Percentiles rank a stretch among this genome's conserved stretches.
These are phyloP conservation scores for Macropodus opercularis DNA, from an alignment of 2,797 vertebrate species.

Conservation along the genomic window DNA sequence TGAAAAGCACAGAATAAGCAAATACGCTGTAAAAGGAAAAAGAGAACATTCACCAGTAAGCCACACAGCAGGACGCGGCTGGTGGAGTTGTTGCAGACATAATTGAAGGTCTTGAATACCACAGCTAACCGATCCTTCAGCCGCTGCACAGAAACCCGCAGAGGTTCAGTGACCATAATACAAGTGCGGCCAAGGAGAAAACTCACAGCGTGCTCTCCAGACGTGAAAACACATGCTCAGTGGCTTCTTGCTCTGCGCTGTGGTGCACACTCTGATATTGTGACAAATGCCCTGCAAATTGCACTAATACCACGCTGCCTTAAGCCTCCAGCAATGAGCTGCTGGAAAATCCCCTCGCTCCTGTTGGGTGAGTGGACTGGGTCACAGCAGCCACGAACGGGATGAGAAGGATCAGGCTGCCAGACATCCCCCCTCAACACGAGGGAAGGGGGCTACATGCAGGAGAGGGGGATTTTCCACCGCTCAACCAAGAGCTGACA, in stretches of 20 bases:
- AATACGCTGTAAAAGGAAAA: constrained; percentile 12
- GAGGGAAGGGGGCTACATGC: constrained; percentile 1
- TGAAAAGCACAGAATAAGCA: constrained; percentile 32
- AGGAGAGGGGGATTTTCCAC: constrained; percentile 5
- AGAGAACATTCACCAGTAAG: constrained; percentile 20
- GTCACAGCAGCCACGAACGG: constrained; percentile 18
- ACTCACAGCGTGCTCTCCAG: constrained; percentile 48
- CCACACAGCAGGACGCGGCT: constrained; percentile 61
- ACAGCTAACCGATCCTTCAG: constrained; percentile 61
- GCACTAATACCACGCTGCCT: constrained; percentile 16
- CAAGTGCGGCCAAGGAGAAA: constrained; percentile 55
- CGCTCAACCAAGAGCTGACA: constrained; percentile 1
- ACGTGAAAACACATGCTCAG: constrained; percentile 66
- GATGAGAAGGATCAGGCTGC: constrained; percentile 29
- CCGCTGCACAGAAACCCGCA: constrained; percentile 43
- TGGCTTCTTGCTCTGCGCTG: constrained; percentile 54
- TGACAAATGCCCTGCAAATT: constrained; percentile 44
- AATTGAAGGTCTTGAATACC: constrained; percentile 73
- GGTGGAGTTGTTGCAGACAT: constrained; percentile 47
- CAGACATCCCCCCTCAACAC: neutral
- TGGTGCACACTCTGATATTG: constrained; percentile 22
- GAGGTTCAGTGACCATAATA: constrained; percentile 65
- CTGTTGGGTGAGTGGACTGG: constrained; percentile 14
- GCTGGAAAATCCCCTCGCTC: constrained; percentile 39
- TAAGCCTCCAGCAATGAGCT: constrained; percentile 12